Percentiles rank a stretch among this genome's conserved stretches.
Evolutionary conservation across 2,797 vertebrate genomes (phyloP).

Genomic region (Phalanger gymnotis): DNA sequence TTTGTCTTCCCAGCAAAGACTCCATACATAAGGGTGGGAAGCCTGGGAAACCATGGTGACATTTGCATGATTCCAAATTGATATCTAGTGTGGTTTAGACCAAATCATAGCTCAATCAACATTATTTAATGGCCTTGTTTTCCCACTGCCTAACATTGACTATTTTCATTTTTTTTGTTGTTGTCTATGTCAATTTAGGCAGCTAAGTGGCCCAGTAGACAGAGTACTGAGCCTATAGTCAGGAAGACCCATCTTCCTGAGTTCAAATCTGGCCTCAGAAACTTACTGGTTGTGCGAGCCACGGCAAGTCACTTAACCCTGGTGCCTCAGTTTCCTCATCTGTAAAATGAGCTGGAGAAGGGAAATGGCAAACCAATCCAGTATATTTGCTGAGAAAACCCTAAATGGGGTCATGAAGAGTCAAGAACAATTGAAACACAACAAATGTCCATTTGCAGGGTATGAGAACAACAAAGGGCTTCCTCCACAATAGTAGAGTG

Average conservation of each 20-base stretch:
- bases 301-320: neutral
- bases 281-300: neutral
- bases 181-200: neutral
- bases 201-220: neutral
- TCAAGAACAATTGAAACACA: neutral
- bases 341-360: neutral
- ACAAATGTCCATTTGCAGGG: neutral
- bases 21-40: neutral
- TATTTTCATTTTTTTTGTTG: neutral
- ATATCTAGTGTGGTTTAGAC: neutral
- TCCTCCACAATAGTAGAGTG: neutral
- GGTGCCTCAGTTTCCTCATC: neutral
- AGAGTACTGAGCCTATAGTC: neutral
- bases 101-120: neutral
- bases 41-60: neutral
- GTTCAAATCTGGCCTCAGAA: neutral
- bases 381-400: neutral
- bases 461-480: too few relatives aligned
- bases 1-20: neutral
- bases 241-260: neutral
- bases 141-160: neutral
- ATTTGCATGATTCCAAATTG: neutral
- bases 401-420: neutral
- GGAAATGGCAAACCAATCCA: neutral
- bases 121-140: too few relatives aligned